Percentiles rank a stretch among this genome's conserved stretches.
These are phyloP conservation scores for Parus major DNA, from an alignment of 2,113 vertebrate species.

Conservation along the genomic window DNA sequence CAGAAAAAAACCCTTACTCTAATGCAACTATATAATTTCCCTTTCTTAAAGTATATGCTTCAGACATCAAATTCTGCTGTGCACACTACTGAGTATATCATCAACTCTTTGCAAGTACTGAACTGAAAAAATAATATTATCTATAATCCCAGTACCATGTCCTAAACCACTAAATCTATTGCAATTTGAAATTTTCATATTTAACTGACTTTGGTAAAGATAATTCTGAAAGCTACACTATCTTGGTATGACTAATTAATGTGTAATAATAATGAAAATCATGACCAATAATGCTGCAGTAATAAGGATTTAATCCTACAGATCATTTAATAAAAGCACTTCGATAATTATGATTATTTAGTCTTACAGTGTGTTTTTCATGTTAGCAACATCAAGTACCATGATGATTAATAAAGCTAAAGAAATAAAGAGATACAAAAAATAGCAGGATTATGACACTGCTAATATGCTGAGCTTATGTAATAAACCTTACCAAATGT, in stretches of 20 bases:
- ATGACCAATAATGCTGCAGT: slow-evolving; percentile 38
- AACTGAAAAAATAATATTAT: slow-evolving; percentile 16
- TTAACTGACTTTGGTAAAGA: slow-evolving; percentile 36
- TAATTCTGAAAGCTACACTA: slow-evolving; percentile 29
- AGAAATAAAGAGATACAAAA: slow-evolving; percentile 31
- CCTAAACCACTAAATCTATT: slow-evolving; percentile 1
- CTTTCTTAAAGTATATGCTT: not conserved
- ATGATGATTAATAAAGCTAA: slow-evolving; percentile 52
- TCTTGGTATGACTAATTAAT: slow-evolving; percentile 39
- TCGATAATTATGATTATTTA: slow-evolving; percentile 58
- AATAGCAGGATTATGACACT: slow-evolving; percentile 26
- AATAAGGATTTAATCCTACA: slow-evolving; percentile 52
- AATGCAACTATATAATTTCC: not conserved
- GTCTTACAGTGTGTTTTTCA: slow-evolving; percentile 46
- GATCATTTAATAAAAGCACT: slow-evolving; percentile 40
- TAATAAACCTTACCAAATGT: slow-evolving; percentile 39
- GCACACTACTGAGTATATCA: not conserved
- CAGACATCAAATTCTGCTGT: slow-evolving; percentile 1
- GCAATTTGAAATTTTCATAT: slow-evolving; percentile 8
- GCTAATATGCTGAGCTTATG: not conserved
- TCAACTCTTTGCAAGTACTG: not conserved
- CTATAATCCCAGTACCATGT: not conserved
- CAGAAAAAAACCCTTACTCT: not conserved
- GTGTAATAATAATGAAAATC: slow-evolving; percentile 38
- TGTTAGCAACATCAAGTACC: slow-evolving; percentile 28